Base-by-base conservation (phyloP, 2,888 invertebrate species). In the Argynnis bischoffii region DNA sequence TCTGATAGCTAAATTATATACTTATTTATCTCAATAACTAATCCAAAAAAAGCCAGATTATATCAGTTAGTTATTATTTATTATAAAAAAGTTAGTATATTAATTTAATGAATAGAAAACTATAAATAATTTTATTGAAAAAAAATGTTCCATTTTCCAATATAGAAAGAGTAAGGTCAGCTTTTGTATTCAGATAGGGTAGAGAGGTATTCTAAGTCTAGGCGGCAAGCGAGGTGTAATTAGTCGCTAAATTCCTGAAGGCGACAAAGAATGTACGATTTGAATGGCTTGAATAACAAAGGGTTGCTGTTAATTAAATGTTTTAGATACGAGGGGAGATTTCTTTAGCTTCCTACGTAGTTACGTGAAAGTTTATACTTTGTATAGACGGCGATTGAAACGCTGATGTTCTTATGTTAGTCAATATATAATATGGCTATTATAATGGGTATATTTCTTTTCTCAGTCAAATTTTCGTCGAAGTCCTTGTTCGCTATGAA, bases 221-320 rank as follows among this genome's bases (percentile, higher is more conserved):
- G 63, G 35, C 56, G 51, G 57, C 57, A 47, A 57, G 21, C 56
- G 55, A 59, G 35, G 69, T 69, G 66, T 69, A 67, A 71, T 71
- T 71, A 69, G 71, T 69, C 63, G 51, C 57, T 54, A 53, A 69
- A 71, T 71, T 71, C 71, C 67, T 67, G 53, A 54, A 51, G 60
- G 72, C 71, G 67, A 67, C 70, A 64, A 67, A 67, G 70, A 70
- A 70, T 70, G 66, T 67, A 71, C 67, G 64, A 70, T 70, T 67
- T 67, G 67, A 69, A 65, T 67, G 55, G 59, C 50, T 68, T 59
- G 48, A 68, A 68, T 70, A 68, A 54, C 63, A 64, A 54, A 57
- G 69, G 70, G 70, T 67, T 78, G 81, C 81, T 60, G 64, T 60
- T 85, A 86, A 86, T 86, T 85, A 85, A 85, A 86, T 85, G 84